These are phyloP conservation scores for Meteorus sp. DNA, from an alignment of 1,140 invertebrate species.

Conservation along the genomic window DNA sequence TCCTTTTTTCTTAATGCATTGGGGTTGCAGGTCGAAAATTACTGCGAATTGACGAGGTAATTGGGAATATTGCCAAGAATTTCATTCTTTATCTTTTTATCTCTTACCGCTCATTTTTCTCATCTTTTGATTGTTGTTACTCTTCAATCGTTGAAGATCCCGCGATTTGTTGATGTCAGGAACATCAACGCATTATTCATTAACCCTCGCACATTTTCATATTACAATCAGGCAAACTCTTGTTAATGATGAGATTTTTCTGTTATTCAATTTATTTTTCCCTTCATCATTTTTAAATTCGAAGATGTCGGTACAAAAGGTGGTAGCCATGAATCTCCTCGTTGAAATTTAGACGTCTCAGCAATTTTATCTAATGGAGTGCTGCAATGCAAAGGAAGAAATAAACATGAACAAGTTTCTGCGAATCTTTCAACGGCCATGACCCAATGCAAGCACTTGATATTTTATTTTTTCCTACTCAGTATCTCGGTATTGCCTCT, in stretches of 20 bases:
- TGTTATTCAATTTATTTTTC: no score
- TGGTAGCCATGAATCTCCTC: no score
- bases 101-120: not conserved
- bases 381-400: conserved; percentile 2
- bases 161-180: not conserved
- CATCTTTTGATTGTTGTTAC: conserved; percentile 4
- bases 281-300: no score
- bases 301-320: no score
- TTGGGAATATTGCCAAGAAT: conserved; percentile 40
- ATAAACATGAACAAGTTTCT: conserved; percentile 6
- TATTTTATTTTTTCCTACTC: not conserved
- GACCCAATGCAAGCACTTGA: conserved; percentile 6
- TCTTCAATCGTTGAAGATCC: not conserved
- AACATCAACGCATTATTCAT: no score
- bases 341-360: conserved; percentile 3
- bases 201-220: no score
- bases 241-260: no score
- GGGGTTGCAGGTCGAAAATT: conserved; percentile 1
- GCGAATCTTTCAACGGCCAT: no score
- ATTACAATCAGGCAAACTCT: no score
- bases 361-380: conserved; percentile 16
- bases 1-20: conserved; percentile 39
- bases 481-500: not conserved
- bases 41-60: conserved; percentile 40
- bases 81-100: not conserved